phyloP scores from a whole-genome alignment of 1,140 invertebrate genomes.

The Drosophila auraria region DNA sequence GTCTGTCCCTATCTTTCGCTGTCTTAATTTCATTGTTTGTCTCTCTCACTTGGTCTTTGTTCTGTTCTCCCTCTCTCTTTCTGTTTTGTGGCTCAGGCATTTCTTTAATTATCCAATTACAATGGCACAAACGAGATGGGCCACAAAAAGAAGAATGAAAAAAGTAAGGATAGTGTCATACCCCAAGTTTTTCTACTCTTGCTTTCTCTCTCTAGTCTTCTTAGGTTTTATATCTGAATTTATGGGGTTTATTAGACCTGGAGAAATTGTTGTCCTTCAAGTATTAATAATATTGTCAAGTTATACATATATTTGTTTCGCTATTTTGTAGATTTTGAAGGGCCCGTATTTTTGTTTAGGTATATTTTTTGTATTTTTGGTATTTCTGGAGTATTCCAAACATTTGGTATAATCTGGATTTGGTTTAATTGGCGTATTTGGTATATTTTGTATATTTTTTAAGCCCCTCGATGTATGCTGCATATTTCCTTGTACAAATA shows the following conservation, averaged over 20 bases:
- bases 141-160: not conserved
- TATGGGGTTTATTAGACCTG: constrained; percentile 3
- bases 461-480: not conserved
- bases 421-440: no score
- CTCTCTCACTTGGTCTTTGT: constrained; percentile 18
- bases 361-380: not conserved
- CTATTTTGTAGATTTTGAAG: no score
- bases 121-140: constrained; percentile 60
- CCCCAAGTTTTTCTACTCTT: constrained; percentile 1
- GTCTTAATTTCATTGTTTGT: constrained; percentile 34
- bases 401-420: no score
- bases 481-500: not conserved
- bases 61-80: constrained; percentile 30
- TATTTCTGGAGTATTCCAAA: not conserved
- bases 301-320: no score
- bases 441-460: no score
- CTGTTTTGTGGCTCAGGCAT: constrained; percentile 56
- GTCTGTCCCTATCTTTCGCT: not conserved
- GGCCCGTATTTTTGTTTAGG: no score
- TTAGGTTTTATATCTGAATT: not conserved
- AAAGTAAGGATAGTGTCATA: constrained; percentile 29
- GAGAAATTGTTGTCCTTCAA: not conserved
- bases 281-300: no score
- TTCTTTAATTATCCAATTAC: constrained; percentile 83
- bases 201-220: not conserved